Conservation (phyloP, 2,888 invertebrate genomes). For the Hirtodrosophila duncani region DNA sequence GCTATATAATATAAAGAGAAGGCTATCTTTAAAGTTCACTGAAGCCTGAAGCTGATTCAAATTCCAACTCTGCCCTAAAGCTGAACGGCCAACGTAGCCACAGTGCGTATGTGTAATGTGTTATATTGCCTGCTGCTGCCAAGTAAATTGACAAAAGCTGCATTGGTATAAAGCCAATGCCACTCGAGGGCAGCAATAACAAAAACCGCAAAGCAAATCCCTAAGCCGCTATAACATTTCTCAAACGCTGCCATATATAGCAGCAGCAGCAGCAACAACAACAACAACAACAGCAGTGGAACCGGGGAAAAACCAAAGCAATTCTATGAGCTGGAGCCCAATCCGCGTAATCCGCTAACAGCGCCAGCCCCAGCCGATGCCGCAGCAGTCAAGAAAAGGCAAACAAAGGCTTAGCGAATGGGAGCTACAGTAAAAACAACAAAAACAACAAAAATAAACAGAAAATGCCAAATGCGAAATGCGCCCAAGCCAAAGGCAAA, state of each 20-base stretch:
- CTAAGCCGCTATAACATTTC: slow-evolving; percentile 72
- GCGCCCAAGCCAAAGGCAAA: slow-evolving; percentile 46
- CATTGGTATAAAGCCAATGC: slow-evolving; percentile 24
- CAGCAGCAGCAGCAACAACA: not conserved
- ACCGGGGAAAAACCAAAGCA: not conserved
- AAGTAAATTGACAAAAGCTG: slow-evolving; percentile 65
- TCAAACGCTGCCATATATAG: slow-evolving; percentile 48
- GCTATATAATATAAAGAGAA: no score
- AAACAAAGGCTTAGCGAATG: slow-evolving; percentile 64
- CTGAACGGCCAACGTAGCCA: not conserved
- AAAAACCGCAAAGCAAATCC: slow-evolving; percentile 60
- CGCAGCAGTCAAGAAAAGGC: slow-evolving; percentile 33
- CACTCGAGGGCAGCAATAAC: slow-evolving; percentile 50
- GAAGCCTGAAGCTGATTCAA: no score
- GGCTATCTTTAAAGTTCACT: no score
- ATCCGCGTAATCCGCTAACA: slow-evolving; percentile 61
- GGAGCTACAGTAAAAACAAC: slow-evolving; percentile 38
- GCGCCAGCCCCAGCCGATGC: slow-evolving; percentile 30
- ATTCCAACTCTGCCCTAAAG: not conserved
- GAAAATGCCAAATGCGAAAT: slow-evolving; percentile 43
- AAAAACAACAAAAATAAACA: slow-evolving; percentile 9
- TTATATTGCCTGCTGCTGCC: no score
- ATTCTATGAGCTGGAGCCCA: slow-evolving; percentile 31
- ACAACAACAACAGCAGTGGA: not conserved
- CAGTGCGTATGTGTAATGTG: slow-evolving; percentile 62